Evolutionary conservation across 2,797 vertebrate species (phyloP).

Genomic region (Sparidentex hasta): DNA sequence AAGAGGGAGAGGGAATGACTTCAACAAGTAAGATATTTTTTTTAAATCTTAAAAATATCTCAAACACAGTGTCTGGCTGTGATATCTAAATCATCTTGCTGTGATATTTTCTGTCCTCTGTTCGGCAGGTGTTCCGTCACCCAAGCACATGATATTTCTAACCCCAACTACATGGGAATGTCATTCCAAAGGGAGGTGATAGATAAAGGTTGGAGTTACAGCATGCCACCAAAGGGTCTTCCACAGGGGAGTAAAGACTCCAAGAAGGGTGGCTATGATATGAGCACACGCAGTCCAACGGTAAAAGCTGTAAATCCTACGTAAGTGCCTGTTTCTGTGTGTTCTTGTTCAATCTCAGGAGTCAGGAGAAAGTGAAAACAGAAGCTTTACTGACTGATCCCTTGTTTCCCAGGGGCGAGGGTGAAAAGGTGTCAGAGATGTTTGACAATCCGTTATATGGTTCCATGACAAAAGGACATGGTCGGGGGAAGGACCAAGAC

Average conservation of each 20-base stretch:
- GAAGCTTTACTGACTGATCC: background rate
- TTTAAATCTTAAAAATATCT: background rate
- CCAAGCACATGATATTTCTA: conserved; percentile 87
- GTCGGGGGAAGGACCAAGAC: conserved; percentile 86
- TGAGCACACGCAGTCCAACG: conserved; percentile 74
- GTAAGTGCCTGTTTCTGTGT: conserved; percentile 80
- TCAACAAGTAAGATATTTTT: conserved; percentile 73
- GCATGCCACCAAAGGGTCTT: conserved; percentile 82
- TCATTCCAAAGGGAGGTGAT: conserved; percentile 77
- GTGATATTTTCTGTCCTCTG: conserved; percentile 36
- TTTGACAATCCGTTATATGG: conserved; percentile 98
- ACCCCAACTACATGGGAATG: conserved; percentile 91
- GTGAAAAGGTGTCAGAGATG: conserved; percentile 88
- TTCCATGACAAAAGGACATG: conserved; percentile 80
- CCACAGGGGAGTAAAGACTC: conserved; percentile 81
- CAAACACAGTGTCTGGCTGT: background rate
- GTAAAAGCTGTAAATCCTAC: conserved; percentile 77
- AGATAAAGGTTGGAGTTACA: conserved; percentile 90
- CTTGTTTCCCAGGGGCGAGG: conserved; percentile 75
- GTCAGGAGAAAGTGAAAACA: background rate
- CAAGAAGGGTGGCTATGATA: conserved; percentile 81
- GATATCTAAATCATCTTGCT: no score
- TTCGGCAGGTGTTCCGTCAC: conserved; percentile 72
- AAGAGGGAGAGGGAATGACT: conserved; percentile 82
- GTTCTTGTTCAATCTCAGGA: background rate